Base-by-base conservation (phyloP, 2,888 invertebrate genomes). In the Nudaria mundana region DNA sequence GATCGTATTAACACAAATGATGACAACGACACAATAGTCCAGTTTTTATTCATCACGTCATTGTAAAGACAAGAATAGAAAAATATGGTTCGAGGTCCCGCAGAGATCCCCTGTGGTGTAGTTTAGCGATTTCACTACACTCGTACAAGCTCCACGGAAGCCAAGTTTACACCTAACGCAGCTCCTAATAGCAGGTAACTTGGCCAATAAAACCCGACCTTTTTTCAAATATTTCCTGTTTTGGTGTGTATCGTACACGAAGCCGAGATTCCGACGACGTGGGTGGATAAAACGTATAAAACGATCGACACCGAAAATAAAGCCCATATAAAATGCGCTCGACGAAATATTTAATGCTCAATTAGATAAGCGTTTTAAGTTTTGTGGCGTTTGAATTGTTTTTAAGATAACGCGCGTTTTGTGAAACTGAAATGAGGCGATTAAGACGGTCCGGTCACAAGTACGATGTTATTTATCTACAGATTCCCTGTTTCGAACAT, bases 331-430 rank as follows among this genome's bases (percentile, higher is more conserved):
- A 85, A 85, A 84, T 84, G 78, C 73, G 73, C 79, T 81, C 86
- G 83, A 83, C 77, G 87, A 88, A 84, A 83, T 86, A 83, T 84
- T 86, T 86, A 85, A 86, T 84, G 80, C 85, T 86, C 84, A 87
- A 86, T 86, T 87, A 86, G 85, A 85, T 86, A 86, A 85, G 81
- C 82, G 81, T 82, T 86, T 83, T 84, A 73, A 81, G 78, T 81
- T 85, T 80, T 78, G 81, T 82, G 77, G 76, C 75, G 79, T 79
- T 81, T 74, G 80, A 81, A 84, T 84, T 82, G 84, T 86, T 82
- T 81, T 76, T 58, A 69, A 76, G 76, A 76, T 76, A 76, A 76
- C 70, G 66, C 59, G 62, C 71, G 74, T 77, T 76, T 77, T 71
- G 76, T 77, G 75, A 73, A 73, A 71, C 70, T 77, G 73, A 72